Base-by-base conservation (phyloP, 2,797 vertebrate species). In the Lepus townsendii region DNA sequence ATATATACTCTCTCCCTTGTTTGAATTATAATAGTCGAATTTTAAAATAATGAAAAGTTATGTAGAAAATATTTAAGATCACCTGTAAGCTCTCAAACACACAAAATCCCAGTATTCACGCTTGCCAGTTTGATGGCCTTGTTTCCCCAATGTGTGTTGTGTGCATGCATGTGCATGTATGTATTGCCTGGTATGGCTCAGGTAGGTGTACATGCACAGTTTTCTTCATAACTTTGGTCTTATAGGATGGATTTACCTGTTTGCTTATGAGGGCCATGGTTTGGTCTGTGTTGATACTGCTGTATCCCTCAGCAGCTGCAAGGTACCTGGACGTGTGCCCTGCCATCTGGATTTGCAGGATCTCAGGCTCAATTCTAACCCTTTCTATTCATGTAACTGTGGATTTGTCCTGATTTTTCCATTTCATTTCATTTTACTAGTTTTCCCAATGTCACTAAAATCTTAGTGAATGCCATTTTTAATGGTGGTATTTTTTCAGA, bases 41-140 rank as follows among this genome's bases (percentile, higher is more conserved):
- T 80, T 93, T 89, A 80, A 84, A 91, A 65, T 82, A 30, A 11
- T 42, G 50, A 66, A 52, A 22, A 50, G 32, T 27, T 27, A 80
- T 24, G 1, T 54, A 42, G 22, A 89, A 84, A 63, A 84, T 83
- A 83, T 69, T 32, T 30, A 32, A 83, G 80, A 50, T 68, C 16
- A 38, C 4, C 6, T 42, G 1, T 32, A 83, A 62, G 68, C 17
- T 68, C 16, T 60, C 35, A 42, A 65, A 90, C 20, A 82, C 13
- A 90, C 88, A n/a, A 83, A 84, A 76, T 35, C 13, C 63, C 91
- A 88, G 32, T n/a, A 11, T 3, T 73, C 17, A 2, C 16, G 32
- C 16, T 12, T 17, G 3, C 24, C 38, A 65, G 22, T 79, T 62
- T 71, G 52, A 35, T 16, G 5, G 42, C 65, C 77, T 62, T 76